Evolutionary conservation across 2,888 invertebrate species (phyloP).

Genomic region (Lissocephala sabroskyi): DNA sequence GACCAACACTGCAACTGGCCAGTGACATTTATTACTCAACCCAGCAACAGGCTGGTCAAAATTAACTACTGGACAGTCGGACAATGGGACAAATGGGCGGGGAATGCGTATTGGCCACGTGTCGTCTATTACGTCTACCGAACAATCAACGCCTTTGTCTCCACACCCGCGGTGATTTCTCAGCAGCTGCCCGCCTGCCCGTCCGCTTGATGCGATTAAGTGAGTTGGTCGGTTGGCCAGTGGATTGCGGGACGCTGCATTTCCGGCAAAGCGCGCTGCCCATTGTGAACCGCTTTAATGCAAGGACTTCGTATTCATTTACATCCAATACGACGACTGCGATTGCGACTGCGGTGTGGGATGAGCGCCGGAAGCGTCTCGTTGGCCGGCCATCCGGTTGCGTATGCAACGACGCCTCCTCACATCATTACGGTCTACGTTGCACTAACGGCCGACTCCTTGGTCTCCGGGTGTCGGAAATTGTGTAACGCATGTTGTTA

Average conservation of each 20-base stretch:
- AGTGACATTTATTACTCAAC: slow-evolving; percentile 16
- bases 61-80: no score
- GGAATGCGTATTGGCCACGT: slow-evolving; percentile 79
- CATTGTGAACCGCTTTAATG: slow-evolving; percentile 78
- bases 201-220: no score
- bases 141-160: no score
- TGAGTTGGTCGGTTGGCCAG: no score
- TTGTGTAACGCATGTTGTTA: slow-evolving; percentile 76
- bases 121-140: slow-evolving; percentile 73
- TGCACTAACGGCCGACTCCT: no score
- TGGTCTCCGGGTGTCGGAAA: slow-evolving; percentile 75
- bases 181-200: neutral
- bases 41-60: slow-evolving; percentile 77
- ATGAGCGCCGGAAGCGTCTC: slow-evolving; percentile 79
- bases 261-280: slow-evolving; percentile 83
- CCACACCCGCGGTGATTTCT: no score
- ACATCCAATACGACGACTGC: slow-evolving; percentile 84
- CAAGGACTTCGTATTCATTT: slow-evolving; percentile 82
- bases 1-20: no score
- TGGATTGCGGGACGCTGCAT: slow-evolving; percentile 82
- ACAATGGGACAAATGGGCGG: no score
- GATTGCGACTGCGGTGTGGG: no score
- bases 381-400: slow-evolving; percentile 81
- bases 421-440: slow-evolving; percentile 78
- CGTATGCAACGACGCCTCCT: slow-evolving; percentile 83